A percentile compares a stretch with the other conserved stretches of the same genome.
Conservation (phyloP, 1,140 invertebrate genomes). For the Chlorops oryzae region DNA sequence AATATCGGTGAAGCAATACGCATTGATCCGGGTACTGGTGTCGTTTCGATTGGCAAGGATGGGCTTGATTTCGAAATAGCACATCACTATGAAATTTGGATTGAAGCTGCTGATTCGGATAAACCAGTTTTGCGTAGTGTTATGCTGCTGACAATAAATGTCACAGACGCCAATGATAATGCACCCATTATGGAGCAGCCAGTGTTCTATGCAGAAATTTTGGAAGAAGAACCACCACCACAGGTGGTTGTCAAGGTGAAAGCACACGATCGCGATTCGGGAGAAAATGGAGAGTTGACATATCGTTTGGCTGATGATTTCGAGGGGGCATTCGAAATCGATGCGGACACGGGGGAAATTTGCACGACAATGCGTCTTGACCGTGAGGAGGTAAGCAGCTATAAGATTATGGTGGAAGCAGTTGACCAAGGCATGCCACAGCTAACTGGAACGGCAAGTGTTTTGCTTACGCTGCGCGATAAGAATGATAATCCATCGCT, state of each 20-base stretch:
- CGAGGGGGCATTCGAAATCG: slow-evolving; percentile 73
- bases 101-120: slow-evolving; percentile 83
- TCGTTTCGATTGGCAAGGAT: slow-evolving; percentile 67
- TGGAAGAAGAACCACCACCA: slow-evolving; percentile 85
- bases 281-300: slow-evolving; percentile 75
- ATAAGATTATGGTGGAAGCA: slow-evolving; percentile 79
- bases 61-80: slow-evolving; percentile 85
- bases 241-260: slow-evolving; percentile 68
- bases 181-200: slow-evolving; percentile 71
- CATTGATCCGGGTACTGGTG: slow-evolving; percentile 72
- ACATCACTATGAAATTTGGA: slow-evolving; percentile 82
- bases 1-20: slow-evolving; percentile 79
- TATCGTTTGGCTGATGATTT: slow-evolving; percentile 73
- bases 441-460: slow-evolving; percentile 75
- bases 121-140: slow-evolving; percentile 71
- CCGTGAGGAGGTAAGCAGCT: slow-evolving; percentile 76
- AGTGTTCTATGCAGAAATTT: slow-evolving; percentile 76
- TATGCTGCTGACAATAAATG: slow-evolving; percentile 71
- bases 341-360: slow-evolving; percentile 75
- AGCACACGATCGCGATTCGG: slow-evolving; percentile 82
- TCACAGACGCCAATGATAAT: slow-evolving; percentile 90
- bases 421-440: slow-evolving; percentile 78
- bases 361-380: slow-evolving; percentile 80
- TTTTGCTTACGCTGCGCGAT: slow-evolving; percentile 77
- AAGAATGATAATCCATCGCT: slow-evolving; percentile 93